Percentiles rank a stretch among this genome's conserved stretches.
Conservation (phyloP, 2,113 vertebrate genomes). For the Nycticorax nycticorax region DNA sequence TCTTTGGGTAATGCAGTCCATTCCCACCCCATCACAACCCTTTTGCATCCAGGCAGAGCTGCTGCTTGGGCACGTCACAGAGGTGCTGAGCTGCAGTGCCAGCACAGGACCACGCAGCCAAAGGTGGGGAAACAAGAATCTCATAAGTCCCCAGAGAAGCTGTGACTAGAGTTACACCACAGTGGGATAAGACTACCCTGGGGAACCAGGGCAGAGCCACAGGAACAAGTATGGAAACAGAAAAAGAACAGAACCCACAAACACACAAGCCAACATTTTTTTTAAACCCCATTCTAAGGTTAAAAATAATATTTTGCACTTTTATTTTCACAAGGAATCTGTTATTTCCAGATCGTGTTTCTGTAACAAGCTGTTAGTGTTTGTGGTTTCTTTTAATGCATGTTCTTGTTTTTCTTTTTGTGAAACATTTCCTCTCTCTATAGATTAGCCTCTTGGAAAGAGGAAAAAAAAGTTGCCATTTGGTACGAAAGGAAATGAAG, state of each 20-base stretch:
- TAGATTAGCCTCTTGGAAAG: not conserved
- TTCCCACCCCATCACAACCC: not conserved
- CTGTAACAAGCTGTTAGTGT: constrained; percentile 34
- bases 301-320: constrained; percentile 8
- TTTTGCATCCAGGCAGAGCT: not conserved
- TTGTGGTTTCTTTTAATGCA: constrained; percentile 6
- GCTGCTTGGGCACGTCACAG: not conserved
- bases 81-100: not conserved
- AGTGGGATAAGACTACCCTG: fast-evolving
- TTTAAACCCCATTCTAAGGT: not conserved
- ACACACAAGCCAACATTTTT: not conserved
- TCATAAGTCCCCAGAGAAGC: not conserved
- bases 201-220: not conserved
- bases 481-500: not conserved
- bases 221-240: not conserved
- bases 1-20: not conserved
- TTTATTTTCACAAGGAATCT: constrained; percentile 15
- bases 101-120: not conserved
- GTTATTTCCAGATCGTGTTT: not conserved
- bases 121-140: not conserved
- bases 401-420: not conserved
- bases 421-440: not conserved
- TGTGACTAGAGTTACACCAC: not conserved
- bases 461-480: not conserved
- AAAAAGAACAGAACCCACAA: not conserved